Conservation (phyloP, 2,888 invertebrate species). For the Pyrgus malvae region DNA sequence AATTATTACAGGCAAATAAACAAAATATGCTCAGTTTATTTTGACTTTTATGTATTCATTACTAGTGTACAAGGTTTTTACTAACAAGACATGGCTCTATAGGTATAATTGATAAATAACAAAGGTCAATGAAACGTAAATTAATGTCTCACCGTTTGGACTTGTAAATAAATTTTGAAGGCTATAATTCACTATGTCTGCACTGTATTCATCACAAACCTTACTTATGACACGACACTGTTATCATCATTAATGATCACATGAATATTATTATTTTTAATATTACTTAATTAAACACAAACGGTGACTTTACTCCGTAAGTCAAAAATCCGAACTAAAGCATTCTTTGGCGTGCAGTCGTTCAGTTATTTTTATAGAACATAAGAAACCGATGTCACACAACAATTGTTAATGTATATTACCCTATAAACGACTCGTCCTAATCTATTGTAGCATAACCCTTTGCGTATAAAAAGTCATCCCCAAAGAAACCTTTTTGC, state of each 20-base stretch:
- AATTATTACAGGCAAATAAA: no score
- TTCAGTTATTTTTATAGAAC: conserved; percentile 62
- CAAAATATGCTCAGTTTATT: no score
- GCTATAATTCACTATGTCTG: neutral
- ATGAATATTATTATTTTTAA: conserved; percentile 3
- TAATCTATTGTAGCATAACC: conserved; percentile 58
- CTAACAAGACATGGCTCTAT: no score
- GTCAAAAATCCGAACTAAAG: conserved; percentile 65
- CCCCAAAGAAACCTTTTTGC: conserved; percentile 64
- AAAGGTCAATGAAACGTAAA: no score
- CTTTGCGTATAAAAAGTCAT: conserved; percentile 55
- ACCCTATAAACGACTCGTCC: conserved; percentile 64
- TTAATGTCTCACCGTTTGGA: no score
- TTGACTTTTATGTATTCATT: no score
- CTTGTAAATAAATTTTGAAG: no score
- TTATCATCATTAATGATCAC: conserved; percentile 27
- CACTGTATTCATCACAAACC: conserved; percentile 2
- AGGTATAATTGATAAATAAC: no score
- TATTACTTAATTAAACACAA: conserved; percentile 25
- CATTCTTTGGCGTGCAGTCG: conserved; percentile 50
- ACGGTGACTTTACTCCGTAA: conserved; percentile 54
- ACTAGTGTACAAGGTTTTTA: no score
- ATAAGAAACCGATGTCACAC: conserved; percentile 64
- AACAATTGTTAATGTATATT: conserved; percentile 67
- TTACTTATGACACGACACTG: conserved; percentile 21